Base-by-base conservation (phyloP, 1,140 invertebrate genomes). In the Dinoponera quadriceps region DNA sequence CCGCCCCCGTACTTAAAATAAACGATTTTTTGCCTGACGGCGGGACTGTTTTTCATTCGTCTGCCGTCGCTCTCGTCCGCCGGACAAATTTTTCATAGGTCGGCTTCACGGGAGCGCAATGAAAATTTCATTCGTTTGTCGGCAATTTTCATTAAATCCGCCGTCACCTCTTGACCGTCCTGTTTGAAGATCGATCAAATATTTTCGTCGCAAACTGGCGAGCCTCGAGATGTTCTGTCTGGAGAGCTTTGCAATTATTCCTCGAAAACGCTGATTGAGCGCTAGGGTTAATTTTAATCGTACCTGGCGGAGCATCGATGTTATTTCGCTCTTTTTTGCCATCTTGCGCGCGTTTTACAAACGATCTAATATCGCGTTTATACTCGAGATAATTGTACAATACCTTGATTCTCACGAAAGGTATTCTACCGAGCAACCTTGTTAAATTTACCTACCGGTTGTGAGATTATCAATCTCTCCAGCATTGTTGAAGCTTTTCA, bases 91-190 rank as follows among this genome's bases (percentile, higher is more conserved):
- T 87, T 69, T 57, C 86, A 63, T 22, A 74, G 73, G 38, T 72
- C 54, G 65, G n/a, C 55, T 44, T 29, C 62, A 54, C 54, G 14
- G 73, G 14, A 66, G 55, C 44, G 63, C 73, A 82, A 85, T 88
- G 87, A 88, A 88, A 88, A 85, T 88, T 88, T 88, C 71, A 88
- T 88, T 62, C 83, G 86, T 85, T 87, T 82, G 86, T 85, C 77
- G 66, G 48, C 44, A 74, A 84, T 85, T 88, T 88, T 88, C 86
- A 88, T 88, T 88, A 88, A 85, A 88, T 88, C 78, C 75, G 48
- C 72, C 73, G 86, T 85, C 87, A 88, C 83, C 87, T 85, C 86
- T 88, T 77, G 65, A 88, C 13, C 51, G 20, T 27, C 11, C 75
- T 82, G 77, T 88, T 85, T 81, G 66, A 85, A 65, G 54, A 84